A percentile compares a stretch with the other conserved stretches of the same genome.
phyloP scores from a whole-genome alignment of 2,888 invertebrate genomes.

The Busseola fusca region DNA sequence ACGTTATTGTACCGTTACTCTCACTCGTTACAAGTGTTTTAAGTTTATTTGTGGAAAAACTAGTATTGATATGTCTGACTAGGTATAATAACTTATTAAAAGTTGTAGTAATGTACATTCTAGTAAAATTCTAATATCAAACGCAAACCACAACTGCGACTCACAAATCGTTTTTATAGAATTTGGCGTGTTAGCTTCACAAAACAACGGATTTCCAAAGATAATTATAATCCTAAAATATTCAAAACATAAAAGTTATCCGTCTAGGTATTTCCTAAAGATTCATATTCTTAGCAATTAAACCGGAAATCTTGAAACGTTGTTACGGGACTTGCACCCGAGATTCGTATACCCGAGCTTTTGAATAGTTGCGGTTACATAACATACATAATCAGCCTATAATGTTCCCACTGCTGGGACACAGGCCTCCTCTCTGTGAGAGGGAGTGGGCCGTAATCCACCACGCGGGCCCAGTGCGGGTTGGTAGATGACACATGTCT shows the following conservation, averaged over 20 bases:
- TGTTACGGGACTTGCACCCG: constrained; percentile 24
- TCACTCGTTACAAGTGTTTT: constrained; percentile 16
- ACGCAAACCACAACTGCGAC: neutral
- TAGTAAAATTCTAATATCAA: neutral
- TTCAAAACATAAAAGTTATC: neutral
- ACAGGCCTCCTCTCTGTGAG: too few species aligned
- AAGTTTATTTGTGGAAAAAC: constrained; percentile 18
- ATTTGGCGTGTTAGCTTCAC: neutral
- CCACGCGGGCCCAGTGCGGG: too few species aligned
- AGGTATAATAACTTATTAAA: neutral
- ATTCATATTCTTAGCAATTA: constrained; percentile 18
- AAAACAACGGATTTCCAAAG: constrained; percentile 5
- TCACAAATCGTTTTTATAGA: neutral
- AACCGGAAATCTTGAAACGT: constrained; percentile 36
- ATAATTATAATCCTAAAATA: constrained; percentile 5
- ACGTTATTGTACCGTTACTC: constrained; percentile 50
- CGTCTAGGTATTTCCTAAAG: constrained; percentile 12
- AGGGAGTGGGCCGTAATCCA: too few species aligned
- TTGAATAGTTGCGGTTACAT: constrained; percentile 42
- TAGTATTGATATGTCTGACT: constrained; percentile 15
- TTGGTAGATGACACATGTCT: too few species aligned
- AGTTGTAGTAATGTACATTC: neutral
- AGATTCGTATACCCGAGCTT: constrained; percentile 41
- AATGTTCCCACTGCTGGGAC: too few species aligned
- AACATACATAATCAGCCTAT: too few species aligned